Evolutionary conservation across 2,113 vertebrate genomes (phyloP).

Genomic region (Stercorarius parasiticus): DNA sequence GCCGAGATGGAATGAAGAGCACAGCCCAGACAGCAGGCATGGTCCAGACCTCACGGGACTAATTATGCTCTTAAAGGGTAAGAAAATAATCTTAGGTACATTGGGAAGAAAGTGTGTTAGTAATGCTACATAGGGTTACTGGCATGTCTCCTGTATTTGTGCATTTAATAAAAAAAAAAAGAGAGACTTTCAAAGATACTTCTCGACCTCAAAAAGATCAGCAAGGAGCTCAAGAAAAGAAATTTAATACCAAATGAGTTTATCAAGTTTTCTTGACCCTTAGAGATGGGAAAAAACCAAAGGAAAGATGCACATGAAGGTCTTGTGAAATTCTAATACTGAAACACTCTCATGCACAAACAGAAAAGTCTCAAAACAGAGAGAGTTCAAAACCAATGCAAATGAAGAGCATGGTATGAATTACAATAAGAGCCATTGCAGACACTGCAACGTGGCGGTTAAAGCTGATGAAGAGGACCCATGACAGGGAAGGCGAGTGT

Average conservation of each 20-base stretch:
- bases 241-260: neutral
- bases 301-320: neutral
- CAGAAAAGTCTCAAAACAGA: neutral
- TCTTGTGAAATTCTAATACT: neutral
- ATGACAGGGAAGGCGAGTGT: rapidly evolving
- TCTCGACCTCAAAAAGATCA: neutral
- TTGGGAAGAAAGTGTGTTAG: neutral
- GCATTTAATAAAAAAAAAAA: neutral
- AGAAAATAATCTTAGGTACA: neutral
- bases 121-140: neutral
- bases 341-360: neutral
- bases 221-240: neutral
- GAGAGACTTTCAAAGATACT: neutral
- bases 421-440: neutral
- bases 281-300: neutral
- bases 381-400: neutral
- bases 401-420: neutral
- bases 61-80: conserved; percentile 25
- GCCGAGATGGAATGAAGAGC: neutral
- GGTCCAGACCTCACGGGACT: conserved; percentile 8
- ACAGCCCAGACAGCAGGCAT: neutral
- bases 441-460: rapidly evolving
- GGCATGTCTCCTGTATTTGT: neutral
- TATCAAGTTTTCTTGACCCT: neutral
- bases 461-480: neutral